These are phyloP conservation scores for Seriola quinqueradiata DNA, from an alignment of 2,113 vertebrate species.

Conservation along the genomic window DNA sequence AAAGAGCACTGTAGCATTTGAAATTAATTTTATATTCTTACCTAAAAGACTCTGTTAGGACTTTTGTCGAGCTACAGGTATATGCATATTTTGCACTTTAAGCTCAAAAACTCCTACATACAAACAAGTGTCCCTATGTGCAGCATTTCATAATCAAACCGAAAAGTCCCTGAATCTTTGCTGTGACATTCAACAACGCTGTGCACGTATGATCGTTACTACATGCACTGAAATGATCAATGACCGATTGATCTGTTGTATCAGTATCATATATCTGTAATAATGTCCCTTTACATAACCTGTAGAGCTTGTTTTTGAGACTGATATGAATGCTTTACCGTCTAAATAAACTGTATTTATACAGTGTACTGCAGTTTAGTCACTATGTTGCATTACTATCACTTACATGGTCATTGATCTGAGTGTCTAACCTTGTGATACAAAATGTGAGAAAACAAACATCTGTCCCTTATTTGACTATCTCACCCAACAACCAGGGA, in stretches of 20 bases:
- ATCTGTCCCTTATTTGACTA: constrained; percentile 9
- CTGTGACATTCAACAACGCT: not conserved
- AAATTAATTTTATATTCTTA: not conserved
- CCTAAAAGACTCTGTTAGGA: not conserved
- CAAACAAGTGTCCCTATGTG: not conserved
- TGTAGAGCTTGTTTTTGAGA: not conserved
- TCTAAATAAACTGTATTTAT: constrained; percentile 1
- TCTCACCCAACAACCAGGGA: not conserved
- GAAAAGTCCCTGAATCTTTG: not conserved
- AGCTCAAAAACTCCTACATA: not conserved
- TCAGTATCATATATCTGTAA: not conserved
- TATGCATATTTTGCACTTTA: not conserved
- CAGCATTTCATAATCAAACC: not conserved
- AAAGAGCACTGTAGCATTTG: not conserved
- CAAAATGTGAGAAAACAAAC: constrained; percentile 17
- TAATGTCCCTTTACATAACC: not conserved
- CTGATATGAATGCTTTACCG: not conserved
- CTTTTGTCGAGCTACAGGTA: not conserved
- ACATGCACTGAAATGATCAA: too few species aligned
- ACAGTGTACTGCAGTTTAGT: constrained; percentile 2
- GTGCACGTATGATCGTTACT: not conserved
- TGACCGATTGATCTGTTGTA: not conserved
- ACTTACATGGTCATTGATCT: constrained; percentile 24
- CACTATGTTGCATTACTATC: constrained; percentile 16
- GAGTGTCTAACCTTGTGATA: constrained; percentile 14